Conservation (phyloP, 53 echinoderm and acorn worm genomes). For the Apostichopus leukothele region DNA sequence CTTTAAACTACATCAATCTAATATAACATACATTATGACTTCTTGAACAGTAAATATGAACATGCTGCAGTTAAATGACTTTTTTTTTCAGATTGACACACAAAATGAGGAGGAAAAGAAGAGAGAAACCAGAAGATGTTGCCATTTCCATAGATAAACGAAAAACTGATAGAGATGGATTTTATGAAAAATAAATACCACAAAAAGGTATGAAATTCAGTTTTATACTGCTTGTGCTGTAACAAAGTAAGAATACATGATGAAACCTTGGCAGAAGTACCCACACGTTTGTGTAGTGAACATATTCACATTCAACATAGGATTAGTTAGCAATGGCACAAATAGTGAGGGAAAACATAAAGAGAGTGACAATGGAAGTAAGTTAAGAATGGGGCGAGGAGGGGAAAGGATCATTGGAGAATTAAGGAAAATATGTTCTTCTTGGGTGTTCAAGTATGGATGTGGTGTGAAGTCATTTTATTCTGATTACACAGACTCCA, state of each 20-base stretch:
- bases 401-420: too few relatives aligned
- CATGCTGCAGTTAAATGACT: too few relatives aligned
- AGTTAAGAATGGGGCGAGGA: too few relatives aligned
- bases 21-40: too few relatives aligned
- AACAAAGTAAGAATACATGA: too few relatives aligned
- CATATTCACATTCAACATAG: neutral
- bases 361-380: neutral
- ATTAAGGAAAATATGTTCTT: too few relatives aligned
- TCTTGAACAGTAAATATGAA: too few relatives aligned
- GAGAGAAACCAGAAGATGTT: slow-evolving; percentile 22
- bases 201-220: slow-evolving; percentile 13
- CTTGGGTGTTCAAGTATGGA: too few relatives aligned
- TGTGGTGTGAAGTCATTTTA: too few relatives aligned
- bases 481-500: neutral
- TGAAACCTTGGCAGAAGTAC: neutral
- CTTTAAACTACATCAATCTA: too few relatives aligned
- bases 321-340: neutral
- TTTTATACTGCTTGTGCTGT: too few relatives aligned
- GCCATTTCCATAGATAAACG: slow-evolving; percentile 28
- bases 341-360: neutral
- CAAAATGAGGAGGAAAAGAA: slow-evolving; percentile 23
- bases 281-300: neutral
- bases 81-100: neutral
- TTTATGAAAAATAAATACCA: neutral
- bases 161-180: slow-evolving; percentile 28